These are phyloP conservation scores for Lasioglossum malachurum DNA, from an alignment of 2,888 invertebrate genomes.

Conservation along the genomic window DNA sequence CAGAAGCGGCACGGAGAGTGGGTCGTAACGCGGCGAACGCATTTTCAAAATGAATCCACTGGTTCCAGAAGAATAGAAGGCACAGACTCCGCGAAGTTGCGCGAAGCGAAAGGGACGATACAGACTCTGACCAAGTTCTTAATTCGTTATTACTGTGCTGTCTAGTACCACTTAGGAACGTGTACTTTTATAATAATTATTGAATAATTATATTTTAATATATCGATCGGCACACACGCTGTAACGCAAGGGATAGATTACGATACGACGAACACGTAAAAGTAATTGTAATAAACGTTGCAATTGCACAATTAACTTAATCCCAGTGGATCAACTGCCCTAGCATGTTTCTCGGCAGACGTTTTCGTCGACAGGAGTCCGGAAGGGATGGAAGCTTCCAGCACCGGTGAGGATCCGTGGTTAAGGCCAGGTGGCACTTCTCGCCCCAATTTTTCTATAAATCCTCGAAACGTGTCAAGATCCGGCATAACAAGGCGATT, in stretches of 20 bases:
- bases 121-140: neutral
- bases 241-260: too few relatives aligned
- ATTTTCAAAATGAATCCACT: neutral
- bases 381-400: neutral
- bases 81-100: neutral
- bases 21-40: neutral
- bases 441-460: slow-evolving; percentile 35
- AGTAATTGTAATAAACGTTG: too few relatives aligned
- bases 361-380: neutral
- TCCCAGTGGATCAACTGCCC: neutral
- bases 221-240: neutral
- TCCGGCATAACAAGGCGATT: slow-evolving; percentile 74
- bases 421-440: neutral
- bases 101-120: neutral
- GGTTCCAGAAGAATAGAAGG: neutral
- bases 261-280: too few relatives aligned
- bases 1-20: neutral
- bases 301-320: too few relatives aligned
- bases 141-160: neutral
- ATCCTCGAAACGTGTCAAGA: slow-evolving; percentile 57
- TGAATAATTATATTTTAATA: neutral
- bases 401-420: neutral
- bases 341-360: neutral
- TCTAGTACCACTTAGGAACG: neutral
- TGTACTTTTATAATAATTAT: too few relatives aligned